These are phyloP conservation scores for Aldabrachelys gigantea DNA, from an alignment of 2,113 vertebrate genomes.

Conservation along the genomic window DNA sequence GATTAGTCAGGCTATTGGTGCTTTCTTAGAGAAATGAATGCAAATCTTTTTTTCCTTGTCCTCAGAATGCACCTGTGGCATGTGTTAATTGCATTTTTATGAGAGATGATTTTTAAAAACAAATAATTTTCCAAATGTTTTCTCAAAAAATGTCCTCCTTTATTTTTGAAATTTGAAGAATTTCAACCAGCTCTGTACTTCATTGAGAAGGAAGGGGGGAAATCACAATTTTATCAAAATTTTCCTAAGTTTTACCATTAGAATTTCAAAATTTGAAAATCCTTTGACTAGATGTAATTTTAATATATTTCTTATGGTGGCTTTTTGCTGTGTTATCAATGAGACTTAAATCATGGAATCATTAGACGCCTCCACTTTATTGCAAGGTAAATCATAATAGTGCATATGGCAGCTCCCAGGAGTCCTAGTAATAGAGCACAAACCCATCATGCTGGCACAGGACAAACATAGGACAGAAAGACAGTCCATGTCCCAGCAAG, in stretches of 20 bases:
- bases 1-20: not conserved
- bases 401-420: not conserved
- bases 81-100: not conserved
- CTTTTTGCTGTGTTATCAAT: not conserved
- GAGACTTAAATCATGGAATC: not conserved
- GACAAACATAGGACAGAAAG: no score
- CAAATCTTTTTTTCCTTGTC: not conserved
- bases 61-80: not conserved
- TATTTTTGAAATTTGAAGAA: not conserved
- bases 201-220: not conserved
- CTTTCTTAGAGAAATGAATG: not conserved
- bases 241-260: not conserved
- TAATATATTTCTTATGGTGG: fast-evolving
- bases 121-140: not conserved
- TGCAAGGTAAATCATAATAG: not conserved
- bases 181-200: not conserved
- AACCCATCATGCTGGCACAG: no score
- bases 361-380: not conserved
- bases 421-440: no score
- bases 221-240: not conserved
- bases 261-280: not conserved
- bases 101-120: not conserved
- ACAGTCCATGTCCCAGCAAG: no score
- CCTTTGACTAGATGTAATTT: not conserved
- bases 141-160: not conserved